A percentile compares a stretch with the other conserved stretches of the same genome.
Conservation (phyloP, 2,888 invertebrate genomes). For the Syrphus vitripennis region DNA sequence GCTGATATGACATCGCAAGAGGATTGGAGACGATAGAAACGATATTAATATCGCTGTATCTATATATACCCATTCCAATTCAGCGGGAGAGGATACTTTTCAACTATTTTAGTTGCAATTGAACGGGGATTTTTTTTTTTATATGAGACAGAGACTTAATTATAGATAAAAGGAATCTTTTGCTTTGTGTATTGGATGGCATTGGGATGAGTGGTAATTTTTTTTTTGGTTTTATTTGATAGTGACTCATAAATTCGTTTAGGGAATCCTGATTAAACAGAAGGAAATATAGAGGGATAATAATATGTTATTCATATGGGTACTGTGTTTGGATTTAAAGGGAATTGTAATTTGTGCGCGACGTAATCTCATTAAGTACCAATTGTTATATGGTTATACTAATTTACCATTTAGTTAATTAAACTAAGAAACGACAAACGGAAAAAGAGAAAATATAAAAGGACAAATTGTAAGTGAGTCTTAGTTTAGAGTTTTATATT, state of each 20-base stretch:
- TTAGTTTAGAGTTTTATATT: too few relatives aligned
- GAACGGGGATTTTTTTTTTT: constrained; percentile 58
- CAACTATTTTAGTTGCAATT: constrained; percentile 63
- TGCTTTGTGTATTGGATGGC: background rate
- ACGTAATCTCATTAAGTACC: constrained; percentile 2
- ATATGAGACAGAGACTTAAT: constrained; percentile 63
- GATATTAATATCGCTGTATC: constrained; percentile 41
- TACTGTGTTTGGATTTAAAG: background rate
- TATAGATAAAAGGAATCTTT: constrained; percentile 39
- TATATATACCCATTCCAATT: background rate
- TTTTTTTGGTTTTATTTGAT: background rate
- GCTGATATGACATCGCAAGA: background rate
- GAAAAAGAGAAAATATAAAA: too few relatives aligned
- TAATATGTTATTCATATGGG: constrained; percentile 13
- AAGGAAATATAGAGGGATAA: background rate
- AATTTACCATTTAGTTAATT: background rate
- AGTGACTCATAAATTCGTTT: constrained; percentile 28
- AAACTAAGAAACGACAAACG: background rate
- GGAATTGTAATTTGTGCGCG: background rate
- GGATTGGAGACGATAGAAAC: background rate
- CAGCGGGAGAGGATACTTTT: constrained; percentile 25
- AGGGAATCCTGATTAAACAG: constrained; percentile 28
- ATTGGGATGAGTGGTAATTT: background rate
- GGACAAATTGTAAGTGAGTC: too few relatives aligned
- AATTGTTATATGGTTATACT: background rate